Evolutionary conservation across 2,888 invertebrate genomes (phyloP).

Genomic region (Eilema caniola): DNA sequence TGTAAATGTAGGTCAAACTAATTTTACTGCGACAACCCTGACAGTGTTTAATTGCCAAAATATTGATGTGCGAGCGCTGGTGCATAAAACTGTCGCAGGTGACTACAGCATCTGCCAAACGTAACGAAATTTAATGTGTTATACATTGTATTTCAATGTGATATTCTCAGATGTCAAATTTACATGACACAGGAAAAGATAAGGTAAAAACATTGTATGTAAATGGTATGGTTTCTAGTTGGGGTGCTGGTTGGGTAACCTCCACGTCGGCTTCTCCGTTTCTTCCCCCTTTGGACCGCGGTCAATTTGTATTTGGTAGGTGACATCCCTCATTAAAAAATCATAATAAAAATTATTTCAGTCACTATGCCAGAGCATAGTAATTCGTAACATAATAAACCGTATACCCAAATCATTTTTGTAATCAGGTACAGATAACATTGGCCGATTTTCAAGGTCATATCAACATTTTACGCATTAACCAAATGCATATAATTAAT

Average conservation of each 20-base stretch:
- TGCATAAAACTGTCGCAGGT: conserved; percentile 45
- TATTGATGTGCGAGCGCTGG: conserved; percentile 31
- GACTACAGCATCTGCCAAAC: conserved; percentile 52
- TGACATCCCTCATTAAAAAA: neutral
- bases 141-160: conserved; percentile 37
- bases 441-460: conserved; percentile 75
- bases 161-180: conserved; percentile 22
- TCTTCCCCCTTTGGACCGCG: too few relatives aligned
- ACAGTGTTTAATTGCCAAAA: conserved; percentile 28
- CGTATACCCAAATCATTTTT: conserved; percentile 49
- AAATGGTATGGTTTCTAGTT: neutral
- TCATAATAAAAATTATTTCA: neutral
- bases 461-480: conserved; percentile 57
- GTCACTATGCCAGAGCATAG: conserved; percentile 16
- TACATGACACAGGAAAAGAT: neutral
- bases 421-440: conserved; percentile 79
- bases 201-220: neutral
- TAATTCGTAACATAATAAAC: conserved; percentile 52
- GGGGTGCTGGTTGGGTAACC: too few relatives aligned
- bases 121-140: conserved; percentile 49
- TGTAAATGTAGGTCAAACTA: conserved; percentile 7
- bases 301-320: neutral
- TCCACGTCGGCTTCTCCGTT: too few relatives aligned
- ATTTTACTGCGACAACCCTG: conserved; percentile 27
- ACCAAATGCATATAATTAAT: conserved; percentile 45